Conservation (phyloP, 2,888 invertebrate species). For the Emmelina monodactyla region DNA sequence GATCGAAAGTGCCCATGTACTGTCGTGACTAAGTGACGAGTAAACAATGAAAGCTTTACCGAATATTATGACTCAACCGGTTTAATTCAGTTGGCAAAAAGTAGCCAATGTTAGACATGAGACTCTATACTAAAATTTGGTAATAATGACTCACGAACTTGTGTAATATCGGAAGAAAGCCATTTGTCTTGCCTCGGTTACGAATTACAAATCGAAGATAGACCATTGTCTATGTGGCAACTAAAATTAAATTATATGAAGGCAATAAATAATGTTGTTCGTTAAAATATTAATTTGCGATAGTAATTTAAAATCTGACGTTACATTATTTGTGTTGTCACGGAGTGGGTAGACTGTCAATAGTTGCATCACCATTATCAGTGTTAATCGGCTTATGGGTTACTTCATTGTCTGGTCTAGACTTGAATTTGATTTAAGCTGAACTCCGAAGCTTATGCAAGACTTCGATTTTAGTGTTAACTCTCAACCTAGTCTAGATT, state of each 20-base stretch:
- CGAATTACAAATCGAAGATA: not conserved
- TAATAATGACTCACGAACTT: slow-evolving; percentile 37
- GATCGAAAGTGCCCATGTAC: not conserved
- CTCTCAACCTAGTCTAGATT: too few species aligned
- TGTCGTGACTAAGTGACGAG: slow-evolving; percentile 28
- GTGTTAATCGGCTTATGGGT: not conserved
- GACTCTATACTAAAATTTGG: slow-evolving; percentile 28
- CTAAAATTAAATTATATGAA: slow-evolving; percentile 27
- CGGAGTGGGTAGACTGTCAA: not conserved
- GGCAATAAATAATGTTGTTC: slow-evolving; percentile 6
- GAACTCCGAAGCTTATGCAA: too few species aligned
- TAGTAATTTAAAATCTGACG: not conserved
- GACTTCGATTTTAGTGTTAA: too few species aligned
- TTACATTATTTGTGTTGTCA: not conserved
- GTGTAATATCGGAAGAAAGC: slow-evolving; percentile 29
- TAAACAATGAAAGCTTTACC: slow-evolving; percentile 28
- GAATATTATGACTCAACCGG: slow-evolving; percentile 29
- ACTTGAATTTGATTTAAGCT: too few species aligned
- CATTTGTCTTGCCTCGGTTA: slow-evolving; percentile 9
- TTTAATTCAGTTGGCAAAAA: slow-evolving; percentile 4
- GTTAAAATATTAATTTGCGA: not conserved
- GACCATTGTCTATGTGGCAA: slow-evolving; percentile 15
- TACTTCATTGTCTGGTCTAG: not conserved
- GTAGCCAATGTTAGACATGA: slow-evolving; percentile 8
- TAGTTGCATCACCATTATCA: not conserved